Conservation (phyloP, 2,888 invertebrate species). For the Sympetrum striolatum region DNA sequence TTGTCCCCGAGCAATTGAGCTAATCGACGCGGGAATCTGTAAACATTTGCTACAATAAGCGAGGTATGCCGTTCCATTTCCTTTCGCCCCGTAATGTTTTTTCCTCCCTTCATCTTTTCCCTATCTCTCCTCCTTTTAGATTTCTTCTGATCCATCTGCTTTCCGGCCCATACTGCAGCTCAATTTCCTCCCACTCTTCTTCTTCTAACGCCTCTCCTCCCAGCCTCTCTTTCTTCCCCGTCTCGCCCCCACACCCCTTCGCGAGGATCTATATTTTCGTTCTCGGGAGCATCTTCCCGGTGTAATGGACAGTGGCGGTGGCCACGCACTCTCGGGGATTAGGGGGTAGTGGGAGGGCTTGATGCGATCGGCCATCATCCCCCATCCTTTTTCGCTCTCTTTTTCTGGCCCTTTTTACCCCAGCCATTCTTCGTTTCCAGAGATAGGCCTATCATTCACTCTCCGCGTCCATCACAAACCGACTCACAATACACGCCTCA, state of each 20-base stretch:
- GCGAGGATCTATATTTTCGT: not conserved
- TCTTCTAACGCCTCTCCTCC: not conserved
- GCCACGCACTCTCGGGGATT: conserved; percentile 22
- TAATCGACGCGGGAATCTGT: not conserved
- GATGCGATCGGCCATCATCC: conserved; percentile 32
- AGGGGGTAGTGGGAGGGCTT: not conserved
- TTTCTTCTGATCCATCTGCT: not conserved
- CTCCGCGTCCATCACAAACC: not conserved
- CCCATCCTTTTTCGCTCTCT: not conserved
- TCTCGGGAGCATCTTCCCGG: conserved; percentile 22
- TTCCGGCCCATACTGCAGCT: not conserved
- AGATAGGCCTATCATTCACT: not conserved
- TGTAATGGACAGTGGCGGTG: conserved; percentile 35
- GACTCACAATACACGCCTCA: not conserved
- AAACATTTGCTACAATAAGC: conserved; percentile 1
- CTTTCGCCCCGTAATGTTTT: not conserved
- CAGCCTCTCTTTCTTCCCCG: not conserved
- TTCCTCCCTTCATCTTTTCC: not conserved
- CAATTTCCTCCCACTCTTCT: not conserved
- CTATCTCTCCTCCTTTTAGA: not conserved
- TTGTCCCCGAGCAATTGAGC: not conserved
- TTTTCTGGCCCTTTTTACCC: not conserved
- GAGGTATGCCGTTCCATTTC: not conserved
- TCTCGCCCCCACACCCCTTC: not conserved
- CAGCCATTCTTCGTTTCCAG: not conserved